A percentile compares a stretch with the other conserved stretches of the same genome.
phyloP scores from a whole-genome alignment of 2,797 vertebrate genomes.

The Alfaro cultratus region DNA sequence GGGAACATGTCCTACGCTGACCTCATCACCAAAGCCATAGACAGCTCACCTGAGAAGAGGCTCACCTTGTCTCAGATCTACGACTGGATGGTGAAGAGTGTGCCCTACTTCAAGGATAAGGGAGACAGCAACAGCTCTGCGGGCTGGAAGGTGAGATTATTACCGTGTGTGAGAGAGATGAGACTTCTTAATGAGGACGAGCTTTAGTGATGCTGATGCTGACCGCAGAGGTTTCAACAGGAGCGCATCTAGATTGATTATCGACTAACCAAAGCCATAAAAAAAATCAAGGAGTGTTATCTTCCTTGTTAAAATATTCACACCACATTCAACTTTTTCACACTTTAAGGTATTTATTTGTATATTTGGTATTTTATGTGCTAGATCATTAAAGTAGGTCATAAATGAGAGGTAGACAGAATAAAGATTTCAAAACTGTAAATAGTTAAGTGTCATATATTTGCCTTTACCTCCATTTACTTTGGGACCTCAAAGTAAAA shows the following conservation, averaged over 20 bases:
- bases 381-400: not conserved
- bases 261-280: not conserved
- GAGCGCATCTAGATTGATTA: not conserved
- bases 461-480: not conserved
- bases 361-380: not conserved
- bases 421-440: not conserved
- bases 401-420: not conserved
- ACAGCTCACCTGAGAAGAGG: conserved; percentile 95
- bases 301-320: not conserved
- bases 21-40: conserved; percentile 97
- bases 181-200: not conserved
- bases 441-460: not conserved
- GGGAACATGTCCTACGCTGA: conserved; percentile 98
- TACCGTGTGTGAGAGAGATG: not conserved
- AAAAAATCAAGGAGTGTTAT: not conserved
- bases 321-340: not conserved
- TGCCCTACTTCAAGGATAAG: conserved; percentile 98
- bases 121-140: conserved; percentile 98
- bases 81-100: conserved; percentile 98
- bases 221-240: not conserved
- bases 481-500: not conserved
- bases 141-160: conserved; percentile 92
- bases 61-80: conserved; percentile 97
- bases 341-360: not conserved
- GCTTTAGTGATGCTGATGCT: not conserved